Conservation (phyloP, 2,888 invertebrate species). For the Cylloceria caligata region DNA sequence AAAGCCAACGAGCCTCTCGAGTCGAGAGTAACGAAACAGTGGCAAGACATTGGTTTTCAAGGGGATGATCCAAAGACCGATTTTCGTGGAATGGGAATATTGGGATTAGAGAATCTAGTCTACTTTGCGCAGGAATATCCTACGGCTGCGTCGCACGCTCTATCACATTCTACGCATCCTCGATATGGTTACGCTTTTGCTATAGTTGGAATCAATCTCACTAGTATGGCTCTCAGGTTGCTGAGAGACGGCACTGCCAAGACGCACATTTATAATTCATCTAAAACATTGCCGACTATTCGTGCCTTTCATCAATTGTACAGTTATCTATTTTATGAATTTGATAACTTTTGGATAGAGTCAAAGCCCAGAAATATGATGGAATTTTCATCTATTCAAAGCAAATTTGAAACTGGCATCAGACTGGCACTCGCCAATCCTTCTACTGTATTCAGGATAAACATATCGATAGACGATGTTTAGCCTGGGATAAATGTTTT, state of each 20-base stretch:
- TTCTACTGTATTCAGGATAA: constrained; percentile 91
- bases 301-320: constrained; percentile 96
- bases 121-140: constrained; percentile 94
- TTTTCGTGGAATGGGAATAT: constrained; percentile 98
- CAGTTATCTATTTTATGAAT: constrained; percentile 96
- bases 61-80: constrained; percentile 99
- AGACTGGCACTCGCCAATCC: constrained; percentile 89
- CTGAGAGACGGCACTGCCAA: constrained; percentile 93
- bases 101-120: constrained; percentile 96
- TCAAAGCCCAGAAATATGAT: constrained; percentile 97
- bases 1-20: constrained; percentile 91
- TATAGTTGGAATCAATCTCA: constrained; percentile 98
- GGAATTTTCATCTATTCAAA: constrained; percentile 96
- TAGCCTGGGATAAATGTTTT: constrained; percentile 78
- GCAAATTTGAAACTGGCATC: constrained; percentile 93
- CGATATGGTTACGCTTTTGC: constrained; percentile 95
- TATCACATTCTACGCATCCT: constrained; percentile 96
- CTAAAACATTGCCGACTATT: constrained; percentile 88
- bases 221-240: constrained; percentile 94
- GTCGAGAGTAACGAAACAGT: constrained; percentile 93
- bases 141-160: constrained; percentile 91
- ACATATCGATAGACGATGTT: constrained; percentile 91
- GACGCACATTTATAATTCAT: constrained; percentile 95
- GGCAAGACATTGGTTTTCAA: constrained; percentile 97
- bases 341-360: constrained; percentile 97